A percentile compares a stretch with the other conserved stretches of the same genome.
Conservation (phyloP, 1,140 invertebrate genomes). For the Cyphomyrmex costatus region DNA sequence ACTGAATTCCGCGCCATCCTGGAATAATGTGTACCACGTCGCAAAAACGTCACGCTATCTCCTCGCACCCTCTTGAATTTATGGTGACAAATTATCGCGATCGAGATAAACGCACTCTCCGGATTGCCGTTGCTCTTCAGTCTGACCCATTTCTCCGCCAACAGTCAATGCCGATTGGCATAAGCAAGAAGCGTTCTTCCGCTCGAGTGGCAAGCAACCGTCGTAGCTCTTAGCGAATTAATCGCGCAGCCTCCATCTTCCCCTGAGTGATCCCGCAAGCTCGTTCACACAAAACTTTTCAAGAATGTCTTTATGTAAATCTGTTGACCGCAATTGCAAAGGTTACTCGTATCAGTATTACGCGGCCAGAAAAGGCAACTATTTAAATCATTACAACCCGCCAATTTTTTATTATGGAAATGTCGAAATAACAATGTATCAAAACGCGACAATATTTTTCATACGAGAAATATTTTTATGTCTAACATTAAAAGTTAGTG, state of each 20-base stretch:
- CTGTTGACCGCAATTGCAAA: constrained; percentile 5
- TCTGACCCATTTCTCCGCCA: constrained; percentile 32
- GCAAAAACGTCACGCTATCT: constrained; percentile 48
- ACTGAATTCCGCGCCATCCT: constrained; percentile 37
- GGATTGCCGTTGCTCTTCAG: constrained; percentile 20
- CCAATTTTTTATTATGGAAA: not conserved
- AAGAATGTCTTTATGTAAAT: constrained; percentile 27
- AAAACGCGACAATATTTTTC: not conserved
- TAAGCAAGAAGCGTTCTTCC: constrained; percentile 47
- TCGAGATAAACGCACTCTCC: constrained; percentile 42
- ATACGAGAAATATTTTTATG: not conserved
- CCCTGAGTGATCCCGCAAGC: constrained; percentile 9
- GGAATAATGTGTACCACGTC: constrained; percentile 11
- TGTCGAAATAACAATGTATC: not conserved
- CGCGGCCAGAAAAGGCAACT: not conserved
- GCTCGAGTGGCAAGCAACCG: constrained; percentile 41
- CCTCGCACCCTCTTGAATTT: constrained; percentile 35
- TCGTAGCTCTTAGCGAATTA: constrained; percentile 59
- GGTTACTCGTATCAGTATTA: not conserved
- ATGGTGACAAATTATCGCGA: constrained; percentile 59
- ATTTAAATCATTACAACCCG: not conserved
- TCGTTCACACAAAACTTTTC: constrained; percentile 29
- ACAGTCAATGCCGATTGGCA: constrained; percentile 61
- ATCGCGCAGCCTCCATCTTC: constrained; percentile 29
- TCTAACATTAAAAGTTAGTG: not conserved